Conservation (phyloP, 1,140 invertebrate species). For the Formica selysi region DNA sequence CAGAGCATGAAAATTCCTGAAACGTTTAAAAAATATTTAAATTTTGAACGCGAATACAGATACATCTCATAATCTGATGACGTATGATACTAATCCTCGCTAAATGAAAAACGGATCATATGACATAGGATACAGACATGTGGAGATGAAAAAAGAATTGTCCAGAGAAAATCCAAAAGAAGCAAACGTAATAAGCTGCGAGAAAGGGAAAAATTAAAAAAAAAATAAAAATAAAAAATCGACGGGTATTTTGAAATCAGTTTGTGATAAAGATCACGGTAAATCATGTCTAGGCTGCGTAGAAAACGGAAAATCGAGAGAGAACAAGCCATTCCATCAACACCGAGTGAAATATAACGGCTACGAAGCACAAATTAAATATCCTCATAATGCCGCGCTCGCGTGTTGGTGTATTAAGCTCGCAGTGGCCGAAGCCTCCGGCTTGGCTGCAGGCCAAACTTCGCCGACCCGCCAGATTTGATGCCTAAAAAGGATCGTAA, state of each 20-base stretch:
- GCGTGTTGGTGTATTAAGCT: constrained; percentile 69
- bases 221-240: constrained; percentile 21
- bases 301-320: constrained; percentile 66
- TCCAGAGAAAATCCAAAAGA: constrained; percentile 2
- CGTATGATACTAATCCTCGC: constrained; percentile 36
- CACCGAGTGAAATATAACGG: constrained; percentile 74
- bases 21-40: constrained; percentile 31
- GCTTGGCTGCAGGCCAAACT: constrained; percentile 73
- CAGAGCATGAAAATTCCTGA: constrained; percentile 12
- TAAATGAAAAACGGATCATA: constrained; percentile 41
- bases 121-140: not conserved
- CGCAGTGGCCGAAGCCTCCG: constrained; percentile 54
- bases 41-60: constrained; percentile 11
- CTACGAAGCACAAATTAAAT: constrained; percentile 79
- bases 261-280: constrained; percentile 65
- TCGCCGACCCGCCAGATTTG: constrained; percentile 73
- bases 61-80: constrained; percentile 9
- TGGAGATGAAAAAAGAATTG: constrained; percentile 31
- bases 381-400: constrained; percentile 74
- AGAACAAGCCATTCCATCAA: constrained; percentile 76
- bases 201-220: not conserved
- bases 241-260: constrained; percentile 33
- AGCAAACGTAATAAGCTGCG: not conserved
- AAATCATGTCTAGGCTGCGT: constrained; percentile 64
- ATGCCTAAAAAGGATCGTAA: constrained; percentile 79